These are phyloP conservation scores for Tetragonula clypearis DNA, from an alignment of 1,140 invertebrate species.

Conservation along the genomic window DNA sequence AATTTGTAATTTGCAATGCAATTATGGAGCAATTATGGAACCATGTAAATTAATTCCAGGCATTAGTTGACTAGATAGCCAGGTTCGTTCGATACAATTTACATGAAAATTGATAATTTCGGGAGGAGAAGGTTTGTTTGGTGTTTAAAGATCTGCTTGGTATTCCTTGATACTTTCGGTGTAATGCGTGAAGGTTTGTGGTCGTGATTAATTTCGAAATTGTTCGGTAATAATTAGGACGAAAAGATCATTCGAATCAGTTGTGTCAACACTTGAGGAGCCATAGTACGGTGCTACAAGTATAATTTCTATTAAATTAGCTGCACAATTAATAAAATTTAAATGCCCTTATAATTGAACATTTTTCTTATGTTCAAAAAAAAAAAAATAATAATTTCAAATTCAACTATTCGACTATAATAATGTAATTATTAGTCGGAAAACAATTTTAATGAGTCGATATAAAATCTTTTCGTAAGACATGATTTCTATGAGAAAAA, in stretches of 20 bases:
- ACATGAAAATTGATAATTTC: too few relatives aligned
- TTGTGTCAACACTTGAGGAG: not conserved
- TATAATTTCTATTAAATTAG: too few relatives aligned
- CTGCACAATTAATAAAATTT: too few relatives aligned
- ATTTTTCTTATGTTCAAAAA: too few relatives aligned
- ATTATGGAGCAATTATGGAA: not conserved
- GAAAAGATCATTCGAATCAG: not conserved
- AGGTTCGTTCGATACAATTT: not conserved
- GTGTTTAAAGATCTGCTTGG: too few relatives aligned
- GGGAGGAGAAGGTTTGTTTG: too few relatives aligned
- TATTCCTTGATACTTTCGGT: not conserved
- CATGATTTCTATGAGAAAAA: not conserved
- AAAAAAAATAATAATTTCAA: too few relatives aligned
- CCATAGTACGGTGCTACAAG: too few relatives aligned
- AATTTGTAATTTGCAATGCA: not conserved
- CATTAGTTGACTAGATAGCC: accelerated
- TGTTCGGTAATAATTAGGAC: not conserved
- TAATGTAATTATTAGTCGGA: too few relatives aligned
- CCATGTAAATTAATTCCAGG: not conserved
- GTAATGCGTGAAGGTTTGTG: not conserved
- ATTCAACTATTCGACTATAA: too few relatives aligned
- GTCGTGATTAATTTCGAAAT: not conserved
- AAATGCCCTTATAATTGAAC: too few relatives aligned
- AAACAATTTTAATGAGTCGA: not conserved
- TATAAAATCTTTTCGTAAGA: not conserved